Conservation (phyloP, 2,888 invertebrate species). For the Ophion ventricosus region DNA sequence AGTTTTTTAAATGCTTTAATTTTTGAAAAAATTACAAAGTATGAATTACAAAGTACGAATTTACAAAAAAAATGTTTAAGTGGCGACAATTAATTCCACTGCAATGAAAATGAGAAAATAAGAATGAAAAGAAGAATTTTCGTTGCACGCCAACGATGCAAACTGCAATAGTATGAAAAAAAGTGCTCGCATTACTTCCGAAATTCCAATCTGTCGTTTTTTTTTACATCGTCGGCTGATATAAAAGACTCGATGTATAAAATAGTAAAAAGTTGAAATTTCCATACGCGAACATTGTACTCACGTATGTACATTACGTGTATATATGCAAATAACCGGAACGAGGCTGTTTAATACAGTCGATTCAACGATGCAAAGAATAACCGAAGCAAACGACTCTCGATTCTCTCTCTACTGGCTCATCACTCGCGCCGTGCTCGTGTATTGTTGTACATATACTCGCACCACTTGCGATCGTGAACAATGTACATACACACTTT, state of each 20-base stretch:
- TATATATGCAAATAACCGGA: constrained; percentile 8
- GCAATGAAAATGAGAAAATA: too few species aligned
- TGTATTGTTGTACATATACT: constrained; percentile 23
- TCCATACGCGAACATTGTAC: background rate
- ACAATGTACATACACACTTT: constrained; percentile 58
- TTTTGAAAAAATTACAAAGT: too few species aligned
- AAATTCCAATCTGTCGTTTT: background rate
- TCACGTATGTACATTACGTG: background rate
- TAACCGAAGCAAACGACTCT: constrained; percentile 30
- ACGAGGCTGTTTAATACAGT: constrained; percentile 9
- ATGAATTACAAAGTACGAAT: too few species aligned
- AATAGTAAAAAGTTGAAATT: background rate
- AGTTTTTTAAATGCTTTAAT: too few species aligned
- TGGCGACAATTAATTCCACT: too few species aligned
- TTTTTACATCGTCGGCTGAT: background rate
- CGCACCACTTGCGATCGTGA: constrained; percentile 32
- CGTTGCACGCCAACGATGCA: too few species aligned
- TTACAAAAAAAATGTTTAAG: too few species aligned
- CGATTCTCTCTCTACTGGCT: constrained; percentile 23
- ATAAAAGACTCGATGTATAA: too few species aligned
- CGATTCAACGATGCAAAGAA: constrained; percentile 28
- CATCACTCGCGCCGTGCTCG: constrained; percentile 38
- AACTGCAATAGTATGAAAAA: too few species aligned
- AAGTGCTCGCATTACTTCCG: too few species aligned
- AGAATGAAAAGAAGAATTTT: too few species aligned